A percentile compares a stretch with the other conserved stretches of the same genome.
These are phyloP conservation scores for Drosophila miranda DNA, from an alignment of 1,140 invertebrate species.

Conservation along the genomic window DNA sequence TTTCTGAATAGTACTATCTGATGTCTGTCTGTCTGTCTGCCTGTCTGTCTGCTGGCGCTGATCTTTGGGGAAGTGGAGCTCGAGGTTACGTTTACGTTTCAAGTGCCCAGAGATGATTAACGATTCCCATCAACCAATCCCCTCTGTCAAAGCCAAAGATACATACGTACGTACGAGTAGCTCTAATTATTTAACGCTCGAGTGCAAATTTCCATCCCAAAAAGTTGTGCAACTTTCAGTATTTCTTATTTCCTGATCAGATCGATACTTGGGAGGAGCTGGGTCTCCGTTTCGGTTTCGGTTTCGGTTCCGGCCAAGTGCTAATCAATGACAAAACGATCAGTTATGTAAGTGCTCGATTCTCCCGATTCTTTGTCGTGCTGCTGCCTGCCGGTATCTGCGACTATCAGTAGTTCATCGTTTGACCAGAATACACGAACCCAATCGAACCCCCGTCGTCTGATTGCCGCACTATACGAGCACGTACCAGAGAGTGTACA, in stretches of 20 bases:
- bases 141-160: neutral
- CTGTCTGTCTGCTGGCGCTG: no score
- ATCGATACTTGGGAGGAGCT: conserved; percentile 4
- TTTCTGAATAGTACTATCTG: neutral
- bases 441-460: conserved; percentile 25
- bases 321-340: conserved; percentile 68
- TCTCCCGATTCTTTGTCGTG: neutral
- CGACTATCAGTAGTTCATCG: conserved; percentile 42
- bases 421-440: conserved; percentile 24
- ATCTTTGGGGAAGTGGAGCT: no score
- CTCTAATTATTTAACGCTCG: conserved; percentile 28
- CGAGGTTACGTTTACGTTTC: no score
- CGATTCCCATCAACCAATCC: neutral
- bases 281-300: conserved; percentile 4
- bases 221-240: no score
- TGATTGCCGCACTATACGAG: conserved; percentile 3
- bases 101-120: no score
- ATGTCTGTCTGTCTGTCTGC: no score
- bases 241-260: neutral
- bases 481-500: neutral
- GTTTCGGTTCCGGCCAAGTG: conserved; percentile 38
- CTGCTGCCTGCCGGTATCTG: neutral
- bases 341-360: conserved; percentile 47
- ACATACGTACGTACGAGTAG: neutral
- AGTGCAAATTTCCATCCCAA: conserved; percentile 23